Evolutionary conservation across 2,797 vertebrate genomes (phyloP).

Genomic region (Alosa sapidissima): DNA sequence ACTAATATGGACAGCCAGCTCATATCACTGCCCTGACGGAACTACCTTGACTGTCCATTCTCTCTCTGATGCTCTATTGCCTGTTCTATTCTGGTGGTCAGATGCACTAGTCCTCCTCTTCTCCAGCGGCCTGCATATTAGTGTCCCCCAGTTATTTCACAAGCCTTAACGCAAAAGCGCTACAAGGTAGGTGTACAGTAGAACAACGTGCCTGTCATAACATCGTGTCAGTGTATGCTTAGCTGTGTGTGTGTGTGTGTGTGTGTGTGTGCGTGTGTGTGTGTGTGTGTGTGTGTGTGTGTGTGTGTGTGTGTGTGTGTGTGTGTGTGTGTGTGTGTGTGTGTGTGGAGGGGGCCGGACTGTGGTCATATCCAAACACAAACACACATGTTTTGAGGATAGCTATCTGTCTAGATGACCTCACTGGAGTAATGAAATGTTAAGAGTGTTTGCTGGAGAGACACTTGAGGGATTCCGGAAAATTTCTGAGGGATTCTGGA

Average conservation of each 20-base stretch:
- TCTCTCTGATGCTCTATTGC: not conserved
- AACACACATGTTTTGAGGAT: not conserved
- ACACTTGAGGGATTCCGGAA: not conserved
- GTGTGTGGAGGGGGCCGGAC: not conserved
- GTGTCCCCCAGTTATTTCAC: not conserved
- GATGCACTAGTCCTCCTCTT: not conserved
- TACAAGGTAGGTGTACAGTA: not conserved
- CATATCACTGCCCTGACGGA: constrained; percentile 22
- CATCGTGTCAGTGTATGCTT: not conserved
- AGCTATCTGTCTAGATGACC: not conserved
- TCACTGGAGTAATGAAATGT: constrained; percentile 20
- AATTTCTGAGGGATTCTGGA: not conserved
- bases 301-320: not conserved
- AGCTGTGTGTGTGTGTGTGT: not conserved
- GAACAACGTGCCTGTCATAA: not conserved
- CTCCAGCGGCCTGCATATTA: not conserved
- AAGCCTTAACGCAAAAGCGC: not conserved
- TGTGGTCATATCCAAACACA: not conserved
- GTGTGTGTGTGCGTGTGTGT: not conserved
- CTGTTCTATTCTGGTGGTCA: not conserved
- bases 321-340: not conserved
- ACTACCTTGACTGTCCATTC: no score
- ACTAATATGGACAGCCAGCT: constrained; percentile 74
- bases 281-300: not conserved
- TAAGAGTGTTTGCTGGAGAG: constrained; percentile 24